Base-by-base conservation (phyloP, 2,888 invertebrate species). In the Hirtodrosophila confusa region DNA sequence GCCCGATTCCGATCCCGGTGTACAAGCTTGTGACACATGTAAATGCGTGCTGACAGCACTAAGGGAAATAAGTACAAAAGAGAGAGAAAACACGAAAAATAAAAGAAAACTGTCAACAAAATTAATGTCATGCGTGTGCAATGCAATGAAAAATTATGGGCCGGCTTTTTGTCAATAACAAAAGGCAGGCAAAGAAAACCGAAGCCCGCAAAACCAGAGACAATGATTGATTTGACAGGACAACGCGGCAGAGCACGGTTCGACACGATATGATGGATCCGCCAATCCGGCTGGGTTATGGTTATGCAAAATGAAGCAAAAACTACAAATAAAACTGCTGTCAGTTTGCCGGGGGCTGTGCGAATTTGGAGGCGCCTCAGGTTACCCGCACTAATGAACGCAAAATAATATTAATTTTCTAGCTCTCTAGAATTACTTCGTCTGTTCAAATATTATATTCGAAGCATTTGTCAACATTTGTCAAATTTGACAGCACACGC, bases 161-260 rank as follows among this genome's bases (percentile, higher is more conserved):
- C 71, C 78, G 85, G 88, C 88, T 86, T 88, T 89, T 85, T 88
- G 90, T 89, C 89, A 90, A 90, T 90, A 85, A 88, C 87, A 83
- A 83, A 80, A 75, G 78, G 65, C 67, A 51, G 57, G 43, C 78
- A 69, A 58, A 58, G 29, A 57, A 53, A 63, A 63, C 39, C 43
- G 41, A 64, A 45, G 41, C 47, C 55, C 39, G 41, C 40, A 41
- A 66, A 51, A 75, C 69, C 75, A 78, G 78, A 82, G 80, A 87
- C 86, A 83, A 90, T 90, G 90, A 90, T 90, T 89, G 89, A 90
- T 90, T 89, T 90, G 89, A 90, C 90, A 90, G 85, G 86, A 80
- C 85, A 66, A 72, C 67, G 72, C 53, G 62, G 44, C 53, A 45
- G 64, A 58, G 58, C 51, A 57, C 64, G 48, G 69, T 54, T 51